phyloP scores from a whole-genome alignment of 92 coral and sea anemone species.

The Heliopora coerulea region DNA sequence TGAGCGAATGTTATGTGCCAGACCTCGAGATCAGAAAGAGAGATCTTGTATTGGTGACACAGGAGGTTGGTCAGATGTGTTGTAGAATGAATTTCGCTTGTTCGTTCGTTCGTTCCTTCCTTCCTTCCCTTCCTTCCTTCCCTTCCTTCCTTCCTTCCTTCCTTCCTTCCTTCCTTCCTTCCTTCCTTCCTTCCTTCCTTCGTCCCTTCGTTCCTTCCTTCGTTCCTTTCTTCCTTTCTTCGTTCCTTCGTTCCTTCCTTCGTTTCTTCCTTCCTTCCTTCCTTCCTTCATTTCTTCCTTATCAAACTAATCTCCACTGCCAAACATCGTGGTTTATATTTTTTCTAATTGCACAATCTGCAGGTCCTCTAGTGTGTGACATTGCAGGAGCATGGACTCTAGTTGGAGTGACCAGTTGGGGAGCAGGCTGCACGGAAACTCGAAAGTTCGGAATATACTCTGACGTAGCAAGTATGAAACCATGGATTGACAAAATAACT shows the following conservation, averaged over 20 bases:
- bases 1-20: conserved; percentile 29
- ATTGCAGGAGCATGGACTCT: conserved; percentile 74
- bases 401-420: conserved; percentile 93
- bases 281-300: too few relatives aligned
- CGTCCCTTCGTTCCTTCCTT: not conserved
- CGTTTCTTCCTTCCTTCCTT: not conserved
- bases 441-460: conserved; percentile 73
- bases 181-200: too few relatives aligned
- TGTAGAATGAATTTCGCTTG: not conserved
- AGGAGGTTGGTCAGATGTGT: conserved; percentile 18
- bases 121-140: conserved; percentile 6
- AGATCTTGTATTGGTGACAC: conserved; percentile 24
- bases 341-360: conserved; percentile 35
- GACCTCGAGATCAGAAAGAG: not conserved
- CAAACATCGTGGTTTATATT: not conserved
- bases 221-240: not conserved
- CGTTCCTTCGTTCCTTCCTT: not conserved
- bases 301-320: not conserved
- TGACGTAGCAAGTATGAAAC: conserved; percentile 57
- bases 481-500: conserved; percentile 57
- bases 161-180: too few relatives aligned
- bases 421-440: conserved; percentile 75
- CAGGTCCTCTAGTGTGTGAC: conserved; percentile 93
- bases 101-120: conserved; percentile 5
- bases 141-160: too few relatives aligned